Evolutionary conservation across 2,113 vertebrate genomes (phyloP).

Genomic region (Amblyornis subalaris): DNA sequence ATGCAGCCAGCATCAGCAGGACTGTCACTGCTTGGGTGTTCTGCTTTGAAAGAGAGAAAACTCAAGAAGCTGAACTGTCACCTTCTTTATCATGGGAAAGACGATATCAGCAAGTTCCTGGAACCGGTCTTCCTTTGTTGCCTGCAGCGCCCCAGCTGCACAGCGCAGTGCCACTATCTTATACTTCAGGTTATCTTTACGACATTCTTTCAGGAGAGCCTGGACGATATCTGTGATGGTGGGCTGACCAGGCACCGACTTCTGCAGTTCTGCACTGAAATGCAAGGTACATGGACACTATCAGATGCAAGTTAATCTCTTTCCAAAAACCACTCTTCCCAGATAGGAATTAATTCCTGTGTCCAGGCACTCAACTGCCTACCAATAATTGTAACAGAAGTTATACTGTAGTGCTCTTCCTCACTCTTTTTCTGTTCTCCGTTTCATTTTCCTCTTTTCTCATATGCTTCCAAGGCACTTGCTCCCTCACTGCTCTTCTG

Average conservation of each 20-base stretch:
- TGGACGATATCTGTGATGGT: conserved; percentile 79
- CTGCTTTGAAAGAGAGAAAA: neutral
- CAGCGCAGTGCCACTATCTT: conserved; percentile 88
- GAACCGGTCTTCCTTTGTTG: conserved; percentile 87
- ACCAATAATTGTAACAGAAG: neutral
- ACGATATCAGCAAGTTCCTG: conserved; percentile 83
- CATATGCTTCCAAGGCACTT: neutral
- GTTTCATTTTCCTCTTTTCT: neutral
- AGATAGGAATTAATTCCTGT: neutral
- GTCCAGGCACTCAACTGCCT: neutral
- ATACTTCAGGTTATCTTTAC: conserved; percentile 88
- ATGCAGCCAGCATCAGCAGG: neutral
- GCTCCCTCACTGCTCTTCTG: neutral
- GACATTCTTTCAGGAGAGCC: conserved; percentile 88
- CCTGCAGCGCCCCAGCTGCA: conserved; percentile 80
- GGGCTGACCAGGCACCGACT: conserved; percentile 82
- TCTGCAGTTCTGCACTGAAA: conserved; percentile 78
- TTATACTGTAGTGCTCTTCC: neutral
- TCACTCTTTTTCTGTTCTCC: neutral
- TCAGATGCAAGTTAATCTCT: neutral
- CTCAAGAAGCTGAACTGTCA: conserved; percentile 33
- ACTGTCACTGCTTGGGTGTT: neutral
- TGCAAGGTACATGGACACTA: neutral
- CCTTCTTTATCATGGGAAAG: conserved; percentile 94
- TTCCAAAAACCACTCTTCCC: fast-evolving